Evolutionary conservation across 2,113 vertebrate genomes (phyloP).

Genomic region (Labrus mixtus): DNA sequence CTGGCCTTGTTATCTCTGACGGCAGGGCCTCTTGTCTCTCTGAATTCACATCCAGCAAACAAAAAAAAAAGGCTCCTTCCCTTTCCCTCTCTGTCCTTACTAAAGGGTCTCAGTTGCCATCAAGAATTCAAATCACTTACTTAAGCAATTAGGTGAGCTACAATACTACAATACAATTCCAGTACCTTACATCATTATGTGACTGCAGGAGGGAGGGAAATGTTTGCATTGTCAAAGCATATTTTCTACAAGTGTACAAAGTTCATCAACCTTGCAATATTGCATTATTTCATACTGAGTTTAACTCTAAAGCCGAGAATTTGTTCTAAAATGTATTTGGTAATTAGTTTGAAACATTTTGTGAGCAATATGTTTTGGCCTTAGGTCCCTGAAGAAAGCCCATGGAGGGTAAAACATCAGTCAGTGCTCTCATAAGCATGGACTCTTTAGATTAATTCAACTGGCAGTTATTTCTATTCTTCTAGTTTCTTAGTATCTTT

Average conservation of each 20-base stretch:
- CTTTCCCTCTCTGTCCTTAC: constrained; percentile 21
- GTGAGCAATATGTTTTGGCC: not conserved
- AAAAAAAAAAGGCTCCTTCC: constrained; percentile 5
- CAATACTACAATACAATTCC: not conserved
- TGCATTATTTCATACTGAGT: not conserved
- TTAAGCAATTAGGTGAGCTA: constrained; percentile 31
- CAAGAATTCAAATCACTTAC: constrained; percentile 40
- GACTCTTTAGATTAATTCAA: constrained; percentile 2
- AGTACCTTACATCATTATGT: constrained; percentile 3
- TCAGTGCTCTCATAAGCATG: constrained; percentile 15
- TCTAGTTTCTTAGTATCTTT: too few relatives aligned
- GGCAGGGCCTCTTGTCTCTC: constrained; percentile 53
- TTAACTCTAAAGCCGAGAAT: not conserved
- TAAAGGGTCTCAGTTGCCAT: constrained; percentile 36
- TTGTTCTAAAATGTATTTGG: not conserved
- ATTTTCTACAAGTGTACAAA: not conserved
- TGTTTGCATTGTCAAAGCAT: constrained; percentile 25
- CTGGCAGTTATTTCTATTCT: too few relatives aligned
- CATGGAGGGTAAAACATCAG: constrained; percentile 3
- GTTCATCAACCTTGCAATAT: constrained; percentile 9
- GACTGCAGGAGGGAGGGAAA: constrained; percentile 14
- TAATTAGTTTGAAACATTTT: constrained; percentile 9
- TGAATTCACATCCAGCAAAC: constrained; percentile 59
- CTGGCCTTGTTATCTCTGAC: constrained; percentile 58
- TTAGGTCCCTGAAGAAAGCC: constrained; percentile 6